Percentiles rank a stretch among this genome's conserved stretches.
Evolutionary conservation across 2,888 invertebrate genomes (phyloP).

Genomic region (Cryptosula pallasiana): DNA sequence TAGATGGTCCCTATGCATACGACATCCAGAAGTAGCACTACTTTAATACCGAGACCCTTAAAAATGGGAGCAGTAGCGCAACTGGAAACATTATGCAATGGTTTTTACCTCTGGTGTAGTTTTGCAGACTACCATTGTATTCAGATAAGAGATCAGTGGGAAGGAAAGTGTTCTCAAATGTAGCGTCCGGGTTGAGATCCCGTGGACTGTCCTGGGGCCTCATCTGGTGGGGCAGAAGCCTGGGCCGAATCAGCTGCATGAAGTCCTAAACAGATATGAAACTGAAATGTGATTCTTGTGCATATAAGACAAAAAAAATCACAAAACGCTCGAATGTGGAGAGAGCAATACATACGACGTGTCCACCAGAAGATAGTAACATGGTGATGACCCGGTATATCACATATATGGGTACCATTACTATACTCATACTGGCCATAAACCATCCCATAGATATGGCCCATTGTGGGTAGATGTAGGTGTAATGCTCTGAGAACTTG

Average conservation of each 20-base stretch:
- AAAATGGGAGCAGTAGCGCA: no score
- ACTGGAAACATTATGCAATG: background rate
- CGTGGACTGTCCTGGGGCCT: background rate
- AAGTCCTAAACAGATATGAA: no score
- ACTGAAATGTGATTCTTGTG: no score
- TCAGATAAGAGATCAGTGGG: background rate
- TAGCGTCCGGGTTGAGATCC: constrained; percentile 14
- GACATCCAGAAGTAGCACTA: no score
- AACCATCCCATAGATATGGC: constrained; percentile 44
- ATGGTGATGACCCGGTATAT: constrained; percentile 32
- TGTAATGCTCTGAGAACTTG: constrained; percentile 51
- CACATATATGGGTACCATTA: constrained; percentile 40
- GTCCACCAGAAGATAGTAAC: background rate
- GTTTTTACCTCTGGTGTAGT: background rate
- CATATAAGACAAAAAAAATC: no score
- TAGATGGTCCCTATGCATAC: no score
- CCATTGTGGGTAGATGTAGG: constrained; percentile 56
- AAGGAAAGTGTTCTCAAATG: background rate
- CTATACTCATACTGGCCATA: constrained; percentile 37
- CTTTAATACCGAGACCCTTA: no score
- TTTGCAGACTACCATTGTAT: background rate
- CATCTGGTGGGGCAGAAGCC: constrained; percentile 16
- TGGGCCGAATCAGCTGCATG: background rate
- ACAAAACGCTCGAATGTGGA: no score
- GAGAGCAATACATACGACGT: background rate